These are phyloP conservation scores for Danio tinwini DNA, from an alignment of 2,797 vertebrate species.

Conservation along the genomic window DNA sequence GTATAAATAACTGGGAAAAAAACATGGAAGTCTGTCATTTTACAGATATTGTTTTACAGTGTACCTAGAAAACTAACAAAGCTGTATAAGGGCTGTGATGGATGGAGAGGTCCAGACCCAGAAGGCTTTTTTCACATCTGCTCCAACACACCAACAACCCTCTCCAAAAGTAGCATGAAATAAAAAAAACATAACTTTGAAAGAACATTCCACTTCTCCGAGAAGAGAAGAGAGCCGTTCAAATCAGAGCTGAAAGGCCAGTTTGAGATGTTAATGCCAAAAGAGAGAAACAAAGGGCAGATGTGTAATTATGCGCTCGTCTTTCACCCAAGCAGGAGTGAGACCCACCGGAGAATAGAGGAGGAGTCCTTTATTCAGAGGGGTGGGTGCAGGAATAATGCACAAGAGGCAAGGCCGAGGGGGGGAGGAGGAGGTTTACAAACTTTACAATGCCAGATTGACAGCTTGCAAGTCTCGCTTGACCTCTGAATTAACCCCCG, in stretches of 20 bases:
- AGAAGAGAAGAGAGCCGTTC: constrained; percentile 56
- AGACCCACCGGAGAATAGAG: constrained; percentile 77
- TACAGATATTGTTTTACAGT: too few relatives aligned
- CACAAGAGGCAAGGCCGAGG: constrained; percentile 56
- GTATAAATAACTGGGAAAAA: too few relatives aligned
- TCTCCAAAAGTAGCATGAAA: constrained; percentile 62
- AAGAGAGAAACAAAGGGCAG: constrained; percentile 79
- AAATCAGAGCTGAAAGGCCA: constrained; percentile 70
- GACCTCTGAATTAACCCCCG: constrained; percentile 83
- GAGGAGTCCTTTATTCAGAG: constrained; percentile 73
- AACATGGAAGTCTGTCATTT: too few relatives aligned
- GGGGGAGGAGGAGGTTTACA: constrained; percentile 54
- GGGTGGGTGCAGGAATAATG: constrained; percentile 73
- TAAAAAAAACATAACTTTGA: constrained; percentile 64
- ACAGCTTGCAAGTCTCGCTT: constrained; percentile 85
- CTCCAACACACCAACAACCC: constrained; percentile 51
- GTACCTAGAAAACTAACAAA: constrained; percentile 66
- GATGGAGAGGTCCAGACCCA: constrained; percentile 72
- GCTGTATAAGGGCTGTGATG: constrained; percentile 76
- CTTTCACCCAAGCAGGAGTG: constrained; percentile 72
- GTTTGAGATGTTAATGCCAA: constrained; percentile 80
- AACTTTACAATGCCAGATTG: constrained; percentile 79
- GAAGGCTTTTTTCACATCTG: constrained; percentile 74
- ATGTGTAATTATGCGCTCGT: constrained; percentile 80
- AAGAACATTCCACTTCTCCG: constrained; percentile 64